Base-by-base conservation (phyloP, 2,888 invertebrate genomes). In the Pterostichus madidus region DNA sequence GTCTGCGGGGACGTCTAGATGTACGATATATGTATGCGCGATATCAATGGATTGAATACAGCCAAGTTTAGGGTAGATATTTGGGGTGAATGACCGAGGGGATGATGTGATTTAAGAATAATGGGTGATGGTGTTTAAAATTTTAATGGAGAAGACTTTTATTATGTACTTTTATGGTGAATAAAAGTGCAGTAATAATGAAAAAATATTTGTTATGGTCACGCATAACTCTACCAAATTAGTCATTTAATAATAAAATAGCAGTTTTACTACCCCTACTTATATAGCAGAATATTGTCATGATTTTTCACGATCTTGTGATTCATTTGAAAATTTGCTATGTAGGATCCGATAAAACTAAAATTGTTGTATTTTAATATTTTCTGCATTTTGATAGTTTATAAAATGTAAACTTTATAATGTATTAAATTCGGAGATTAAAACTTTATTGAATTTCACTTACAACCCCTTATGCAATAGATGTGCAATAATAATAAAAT, bases 51-150 rank as follows among this genome's bases (percentile, higher is more conserved):
- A 17, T 13, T 56, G 56, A 56, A 56, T 56, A 56, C 7, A 56
- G 17, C 1, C 11, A 56, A 31, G 17, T 71, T 24, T 71, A 44
- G 15, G 44, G 44, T 10, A 44, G 17, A 8, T n/a, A 35, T 13
- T 44, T 24, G 15, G 68, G 68, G 68, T 71, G 44, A 71, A 39
- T 15, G 44, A 71, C 68, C 68, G 32, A 13, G 6, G 32, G 44
- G 44, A 71, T 71, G 24, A 32, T 64, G 64, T 64, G 64, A 71
- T 44, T 71, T 39, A 71, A 71, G 68, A 71, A 71, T 71, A 71
- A 71, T 39, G 68, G 68, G 24, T 24, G 44, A 44, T 71, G 68
- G 3, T 68, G 68, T 71, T 71, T 71, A 44, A 71, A 71, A 71
- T 71, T 71, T 71, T 71, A 39, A 71, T 71, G 68, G 44, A 39